These are phyloP conservation scores for Leptopilina boulardi DNA, from an alignment of 1,140 invertebrate species.

Conservation along the genomic window DNA sequence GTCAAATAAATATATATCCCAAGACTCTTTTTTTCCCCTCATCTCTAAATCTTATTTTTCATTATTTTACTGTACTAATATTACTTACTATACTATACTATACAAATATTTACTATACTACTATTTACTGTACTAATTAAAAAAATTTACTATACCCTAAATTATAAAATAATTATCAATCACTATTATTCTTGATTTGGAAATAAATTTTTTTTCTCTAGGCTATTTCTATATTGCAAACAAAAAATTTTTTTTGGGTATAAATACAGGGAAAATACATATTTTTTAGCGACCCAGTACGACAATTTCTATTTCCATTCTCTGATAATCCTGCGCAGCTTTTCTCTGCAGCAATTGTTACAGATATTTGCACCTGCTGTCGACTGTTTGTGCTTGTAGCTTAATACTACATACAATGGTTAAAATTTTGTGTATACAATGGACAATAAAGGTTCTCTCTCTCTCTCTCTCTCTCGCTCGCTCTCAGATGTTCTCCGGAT, in stretches of 20 bases:
- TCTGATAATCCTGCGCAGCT: constrained; percentile 6
- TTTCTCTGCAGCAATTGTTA: background rate
- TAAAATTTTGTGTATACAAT: background rate
- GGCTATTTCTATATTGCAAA: too few species aligned
- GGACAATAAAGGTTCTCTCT: background rate
- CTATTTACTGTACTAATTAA: too few species aligned
- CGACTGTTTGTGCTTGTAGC: background rate
- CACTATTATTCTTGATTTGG: too few species aligned
- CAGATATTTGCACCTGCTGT: constrained; percentile 23
- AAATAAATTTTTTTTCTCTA: too few species aligned
- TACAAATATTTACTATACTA: too few species aligned
- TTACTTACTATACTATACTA: too few species aligned
- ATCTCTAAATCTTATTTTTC: background rate
- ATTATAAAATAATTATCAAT: too few species aligned
- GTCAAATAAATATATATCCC: background rate
- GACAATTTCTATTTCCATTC: background rate
- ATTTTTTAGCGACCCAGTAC: background rate
- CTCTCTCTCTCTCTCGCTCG: too few species aligned
- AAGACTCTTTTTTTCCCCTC: background rate
- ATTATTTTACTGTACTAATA: background rate
- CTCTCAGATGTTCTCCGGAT: background rate
- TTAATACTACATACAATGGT: background rate
- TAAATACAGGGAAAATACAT: background rate
- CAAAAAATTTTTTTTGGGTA: background rate
- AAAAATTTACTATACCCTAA: too few species aligned